phyloP scores from a whole-genome alignment of 2,797 vertebrate species.

The Myotis findleyi region DNA sequence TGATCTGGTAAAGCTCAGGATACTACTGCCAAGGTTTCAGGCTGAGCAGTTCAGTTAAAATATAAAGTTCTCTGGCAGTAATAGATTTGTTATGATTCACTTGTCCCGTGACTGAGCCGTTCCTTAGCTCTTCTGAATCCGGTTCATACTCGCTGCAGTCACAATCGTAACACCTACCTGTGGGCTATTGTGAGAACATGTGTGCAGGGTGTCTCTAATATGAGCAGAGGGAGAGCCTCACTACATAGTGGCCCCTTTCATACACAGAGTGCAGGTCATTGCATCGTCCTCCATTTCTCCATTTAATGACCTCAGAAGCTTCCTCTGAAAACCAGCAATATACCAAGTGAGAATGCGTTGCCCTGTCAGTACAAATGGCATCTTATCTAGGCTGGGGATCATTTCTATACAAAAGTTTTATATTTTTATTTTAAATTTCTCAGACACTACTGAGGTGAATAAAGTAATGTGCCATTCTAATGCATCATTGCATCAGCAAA shows the following conservation, averaged over 20 bases:
- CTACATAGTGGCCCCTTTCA: not conserved
- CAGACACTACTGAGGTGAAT: not conserved
- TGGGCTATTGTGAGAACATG: not conserved
- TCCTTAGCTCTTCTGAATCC: conserved; percentile 5
- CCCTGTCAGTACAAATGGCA: not conserved
- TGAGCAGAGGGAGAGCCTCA: not conserved
- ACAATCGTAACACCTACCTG: not conserved
- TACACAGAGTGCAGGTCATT: not conserved
- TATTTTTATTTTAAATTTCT: conserved; percentile 31
- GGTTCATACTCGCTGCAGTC: not conserved
- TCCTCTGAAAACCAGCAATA: conserved; percentile 13
- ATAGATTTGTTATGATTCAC: not conserved
- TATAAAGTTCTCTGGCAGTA: not conserved
- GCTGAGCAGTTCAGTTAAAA: not conserved
- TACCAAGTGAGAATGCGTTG: not conserved
- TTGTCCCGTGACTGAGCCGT: not conserved
- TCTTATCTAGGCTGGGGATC: not conserved
- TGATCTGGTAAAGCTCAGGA: not conserved
- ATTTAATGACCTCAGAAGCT: not conserved
- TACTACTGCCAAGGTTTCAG: not conserved
- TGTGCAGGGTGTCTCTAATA: not conserved
- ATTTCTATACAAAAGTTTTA: not conserved
- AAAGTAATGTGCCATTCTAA: not conserved
- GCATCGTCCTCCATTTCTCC: not conserved
- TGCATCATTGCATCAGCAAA: not conserved